Evolutionary conservation across 2,113 vertebrate genomes (phyloP).

Genomic region (Lonchura striata): DNA sequence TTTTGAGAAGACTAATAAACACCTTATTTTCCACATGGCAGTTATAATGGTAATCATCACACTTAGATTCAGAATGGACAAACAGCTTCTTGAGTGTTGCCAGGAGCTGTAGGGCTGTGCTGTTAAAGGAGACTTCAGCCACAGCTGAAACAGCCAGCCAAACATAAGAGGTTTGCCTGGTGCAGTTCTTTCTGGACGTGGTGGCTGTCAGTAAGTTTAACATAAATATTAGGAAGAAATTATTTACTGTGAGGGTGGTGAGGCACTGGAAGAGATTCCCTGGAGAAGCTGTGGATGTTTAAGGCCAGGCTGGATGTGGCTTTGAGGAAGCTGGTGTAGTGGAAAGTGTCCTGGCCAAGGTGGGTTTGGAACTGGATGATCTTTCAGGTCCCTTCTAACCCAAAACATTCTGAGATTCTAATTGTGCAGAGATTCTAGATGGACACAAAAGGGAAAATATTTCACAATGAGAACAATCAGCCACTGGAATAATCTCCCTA

Average conservation of each 20-base stretch:
- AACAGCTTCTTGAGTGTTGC: neutral
- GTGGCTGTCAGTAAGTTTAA: neutral
- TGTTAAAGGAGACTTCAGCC: neutral
- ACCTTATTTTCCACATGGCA: neutral
- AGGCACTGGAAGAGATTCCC: neutral
- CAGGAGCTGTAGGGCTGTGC: neutral
- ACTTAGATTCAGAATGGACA: neutral
- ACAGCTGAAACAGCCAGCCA: neutral
- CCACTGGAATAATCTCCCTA: neutral
- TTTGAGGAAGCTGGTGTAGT: neutral
- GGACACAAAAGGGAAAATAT: neutral
- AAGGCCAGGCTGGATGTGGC: neutral
- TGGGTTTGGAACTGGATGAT: rapidly evolving
- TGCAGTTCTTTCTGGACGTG: neutral
- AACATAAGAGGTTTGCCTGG: neutral
- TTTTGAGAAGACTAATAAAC: slow-evolving; percentile 12
- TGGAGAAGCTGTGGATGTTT: neutral
- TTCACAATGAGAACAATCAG: neutral
- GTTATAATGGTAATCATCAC: neutral
- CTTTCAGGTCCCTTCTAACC: neutral
- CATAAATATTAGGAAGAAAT: neutral
- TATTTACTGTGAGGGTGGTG: neutral
- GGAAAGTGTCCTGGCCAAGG: neutral
- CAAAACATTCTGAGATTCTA: neutral
- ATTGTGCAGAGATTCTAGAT: neutral